Percentiles rank a stretch among this genome's conserved stretches.
Conservation (phyloP, 2,797 vertebrate genomes). For the Enteromius paludinosus region DNA sequence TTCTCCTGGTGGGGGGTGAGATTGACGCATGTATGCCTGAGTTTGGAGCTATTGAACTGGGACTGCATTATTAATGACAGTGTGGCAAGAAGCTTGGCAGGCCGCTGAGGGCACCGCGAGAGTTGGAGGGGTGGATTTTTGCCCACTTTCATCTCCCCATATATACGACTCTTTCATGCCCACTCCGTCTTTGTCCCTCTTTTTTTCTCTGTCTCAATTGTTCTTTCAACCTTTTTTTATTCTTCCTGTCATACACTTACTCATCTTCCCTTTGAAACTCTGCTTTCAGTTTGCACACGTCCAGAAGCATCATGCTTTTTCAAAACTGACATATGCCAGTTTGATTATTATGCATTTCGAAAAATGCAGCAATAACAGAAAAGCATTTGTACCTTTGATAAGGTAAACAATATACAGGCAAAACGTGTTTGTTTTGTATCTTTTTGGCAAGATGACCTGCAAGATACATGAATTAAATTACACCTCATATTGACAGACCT, state of each 20-base stretch:
- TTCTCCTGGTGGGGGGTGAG: slow-evolving; percentile 17
- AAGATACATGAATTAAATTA: neutral
- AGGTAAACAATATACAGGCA: neutral
- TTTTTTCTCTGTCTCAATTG: slow-evolving; percentile 20
- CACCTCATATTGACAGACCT: neutral
- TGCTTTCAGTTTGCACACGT: neutral
- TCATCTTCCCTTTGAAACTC: slow-evolving; percentile 11
- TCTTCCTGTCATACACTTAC: slow-evolving; percentile 5
- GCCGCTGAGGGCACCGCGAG: slow-evolving; percentile 5
- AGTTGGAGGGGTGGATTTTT: slow-evolving; percentile 26
- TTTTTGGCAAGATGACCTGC: neutral
- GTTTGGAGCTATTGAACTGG: slow-evolving; percentile 46
- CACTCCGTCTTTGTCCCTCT: slow-evolving; percentile 4
- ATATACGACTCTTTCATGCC: slow-evolving; percentile 5
- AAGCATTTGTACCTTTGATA: neutral
- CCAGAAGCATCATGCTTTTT: neutral
- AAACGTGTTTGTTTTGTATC: neutral
- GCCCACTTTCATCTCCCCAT: slow-evolving; percentile 39
- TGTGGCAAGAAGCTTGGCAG: slow-evolving; percentile 36
- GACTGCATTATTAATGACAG: slow-evolving; percentile 50
- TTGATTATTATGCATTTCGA: neutral
- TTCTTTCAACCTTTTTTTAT: slow-evolving; percentile 21
- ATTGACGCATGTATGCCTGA: slow-evolving; percentile 24
- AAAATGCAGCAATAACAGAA: neutral
- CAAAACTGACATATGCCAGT: neutral